These are phyloP conservation scores for Microcebus lehilahytsara DNA, from an alignment of 2,113 vertebrate species.

Conservation along the genomic window DNA sequence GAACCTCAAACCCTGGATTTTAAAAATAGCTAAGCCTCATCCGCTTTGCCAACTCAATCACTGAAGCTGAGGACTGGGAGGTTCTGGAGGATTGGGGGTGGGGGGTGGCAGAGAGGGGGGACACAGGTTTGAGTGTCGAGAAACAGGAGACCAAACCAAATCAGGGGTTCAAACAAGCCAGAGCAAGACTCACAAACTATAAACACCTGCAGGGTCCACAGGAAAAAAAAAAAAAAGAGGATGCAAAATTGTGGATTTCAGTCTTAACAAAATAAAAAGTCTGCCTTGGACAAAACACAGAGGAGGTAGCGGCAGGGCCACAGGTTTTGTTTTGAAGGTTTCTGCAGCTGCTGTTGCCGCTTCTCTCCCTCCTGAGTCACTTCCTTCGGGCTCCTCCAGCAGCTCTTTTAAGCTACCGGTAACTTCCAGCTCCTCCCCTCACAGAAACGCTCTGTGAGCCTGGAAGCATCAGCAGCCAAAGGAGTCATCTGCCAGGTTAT, in stretches of 20 bases:
- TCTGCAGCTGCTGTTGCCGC: neutral
- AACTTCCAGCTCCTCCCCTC: neutral
- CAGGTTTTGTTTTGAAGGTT: neutral
- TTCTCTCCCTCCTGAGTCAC: neutral
- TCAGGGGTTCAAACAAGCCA: conserved; percentile 9
- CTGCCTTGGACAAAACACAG: neutral
- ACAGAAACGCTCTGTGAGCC: fast-evolving
- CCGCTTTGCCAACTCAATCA: conserved; percentile 53
- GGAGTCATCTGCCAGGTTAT: neutral
- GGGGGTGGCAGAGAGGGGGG: fast-evolving
- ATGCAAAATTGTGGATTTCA: neutral
- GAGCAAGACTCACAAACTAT: neutral
- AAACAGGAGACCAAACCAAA: neutral
- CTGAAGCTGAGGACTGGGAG: neutral
- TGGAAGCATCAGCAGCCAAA: neutral
- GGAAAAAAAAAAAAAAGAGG: neutral
- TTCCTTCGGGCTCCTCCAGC: neutral
- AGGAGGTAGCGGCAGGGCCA: fast-evolving
- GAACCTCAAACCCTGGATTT: conserved; percentile 60
- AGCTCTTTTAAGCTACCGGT: neutral
- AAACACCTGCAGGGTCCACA: neutral
- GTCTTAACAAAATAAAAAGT: neutral
- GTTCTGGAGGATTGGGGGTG: neutral
- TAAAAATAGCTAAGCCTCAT: conserved; percentile 68
- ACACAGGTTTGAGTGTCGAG: neutral